These are phyloP conservation scores for Drosophila leontia DNA, from an alignment of 1,140 invertebrate species.

Conservation along the genomic window DNA sequence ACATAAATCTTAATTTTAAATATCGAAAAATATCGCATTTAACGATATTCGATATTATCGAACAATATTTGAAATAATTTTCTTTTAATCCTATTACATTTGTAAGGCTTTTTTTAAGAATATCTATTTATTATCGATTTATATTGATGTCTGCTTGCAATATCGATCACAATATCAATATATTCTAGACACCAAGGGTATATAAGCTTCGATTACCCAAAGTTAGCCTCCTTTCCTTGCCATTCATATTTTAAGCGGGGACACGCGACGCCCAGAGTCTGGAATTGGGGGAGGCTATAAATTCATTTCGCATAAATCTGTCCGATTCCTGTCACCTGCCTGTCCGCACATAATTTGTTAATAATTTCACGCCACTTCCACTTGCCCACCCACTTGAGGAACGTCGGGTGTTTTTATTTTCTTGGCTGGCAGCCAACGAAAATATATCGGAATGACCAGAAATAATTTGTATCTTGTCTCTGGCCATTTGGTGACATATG, in stretches of 20 bases:
- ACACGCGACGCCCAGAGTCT: constrained; percentile 31
- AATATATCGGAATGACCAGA: constrained; percentile 12
- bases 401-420: constrained; percentile 9
- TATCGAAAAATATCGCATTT: no score
- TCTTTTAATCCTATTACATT: no score
- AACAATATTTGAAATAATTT: no score
- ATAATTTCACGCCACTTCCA: constrained; percentile 41
- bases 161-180: no score
- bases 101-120: no score
- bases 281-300: constrained; percentile 15
- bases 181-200: not conserved
- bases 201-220: not conserved
- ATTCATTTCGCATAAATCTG: constrained; percentile 62
- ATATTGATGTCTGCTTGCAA: no score
- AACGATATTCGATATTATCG: no score
- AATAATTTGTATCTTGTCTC: constrained; percentile 37
- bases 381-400: constrained; percentile 31
- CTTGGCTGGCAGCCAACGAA: constrained; percentile 34
- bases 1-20: no score
- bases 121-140: no score
- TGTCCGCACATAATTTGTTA: constrained; percentile 66
- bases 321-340: constrained; percentile 61
- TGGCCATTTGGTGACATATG: constrained; percentile 23
- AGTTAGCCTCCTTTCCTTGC: not conserved
- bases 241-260: constrained; percentile 22